Evolutionary conservation across 2,797 vertebrate genomes (phyloP), one percentile per base, ranked within the genome.

Genomic region (Crocidura indochinensis): DNA sequence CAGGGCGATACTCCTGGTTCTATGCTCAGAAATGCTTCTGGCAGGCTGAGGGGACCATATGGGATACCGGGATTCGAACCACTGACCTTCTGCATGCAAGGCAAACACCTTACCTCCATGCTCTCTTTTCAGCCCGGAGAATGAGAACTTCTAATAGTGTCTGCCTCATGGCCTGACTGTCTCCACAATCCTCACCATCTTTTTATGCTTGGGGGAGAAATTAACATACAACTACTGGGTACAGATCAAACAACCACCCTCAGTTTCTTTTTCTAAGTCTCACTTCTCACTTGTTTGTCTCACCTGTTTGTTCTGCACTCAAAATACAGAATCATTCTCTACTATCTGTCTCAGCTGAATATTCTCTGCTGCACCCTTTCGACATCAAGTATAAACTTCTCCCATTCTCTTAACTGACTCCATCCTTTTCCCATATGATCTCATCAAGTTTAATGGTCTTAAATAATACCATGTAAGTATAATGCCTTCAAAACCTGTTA

Each of bases 391-490:
- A 62, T 51, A 15, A 27, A 7, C 46, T 85, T 38, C 12, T 2
- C 64, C 65, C 51, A 74, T 47, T 2, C 14, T 47, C 79, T 78
- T 64, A 14, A 51, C 65, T 94, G 49, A 65, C 75, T 76, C 7
- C 26, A 27, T 76, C 69, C 26, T 31, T 84, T 38, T 47, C 49
- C 65, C 11, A 17, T 49, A 46, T 95, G 92, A 95, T 87, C 94
- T 96, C 96, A 96, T 73, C 82, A 12, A 7, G 78, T 92, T 87
- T 94, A 94, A 92, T 89, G 85, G 46, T 67, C 91, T 80, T 90
- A 91, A 90, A 86, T 60, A 19, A 60, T 88, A 86, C 38, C 82
- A 72, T 26, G 38, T 84, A 71, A 86, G 77, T 71, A 73, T 65
- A 51, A 47, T 75, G 88, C 69, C 75, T 90, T 80, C 84, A 76